A percentile compares a stretch with the other conserved stretches of the same genome.
Evolutionary conservation across 2,797 vertebrate species (phyloP).

Genomic region (Diglossa cyanea): DNA sequence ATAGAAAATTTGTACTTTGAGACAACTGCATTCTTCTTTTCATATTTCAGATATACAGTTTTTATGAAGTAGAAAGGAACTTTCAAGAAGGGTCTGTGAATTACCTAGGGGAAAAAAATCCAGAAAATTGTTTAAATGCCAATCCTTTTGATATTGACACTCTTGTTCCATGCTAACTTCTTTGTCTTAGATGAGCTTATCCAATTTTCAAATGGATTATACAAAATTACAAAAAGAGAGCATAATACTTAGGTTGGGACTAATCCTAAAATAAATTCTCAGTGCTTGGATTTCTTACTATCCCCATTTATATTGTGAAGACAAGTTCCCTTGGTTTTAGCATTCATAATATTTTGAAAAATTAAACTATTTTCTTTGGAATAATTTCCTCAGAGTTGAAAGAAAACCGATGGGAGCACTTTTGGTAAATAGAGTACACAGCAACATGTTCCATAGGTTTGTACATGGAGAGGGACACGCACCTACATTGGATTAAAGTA

Average conservation of each 20-base stretch:
- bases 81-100: neutral
- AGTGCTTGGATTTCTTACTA: neutral
- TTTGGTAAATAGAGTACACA: neutral
- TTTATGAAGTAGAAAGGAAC: neutral
- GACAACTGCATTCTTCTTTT: neutral
- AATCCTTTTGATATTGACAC: neutral
- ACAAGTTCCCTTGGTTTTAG: neutral
- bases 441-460: neutral
- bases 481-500: neutral
- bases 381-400: neutral
- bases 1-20: neutral
- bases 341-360: neutral
- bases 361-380: neutral
- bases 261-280: neutral
- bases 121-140: neutral
- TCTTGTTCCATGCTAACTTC: neutral
- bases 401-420: neutral
- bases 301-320: neutral
- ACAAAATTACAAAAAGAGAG: neutral
- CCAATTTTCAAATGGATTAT: neutral
- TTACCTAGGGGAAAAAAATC: neutral
- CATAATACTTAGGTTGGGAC: neutral
- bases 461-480: fast-evolving
- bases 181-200: neutral
- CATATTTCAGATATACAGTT: neutral